These are phyloP conservation scores for Gibbula magus DNA, from an alignment of 2,888 invertebrate genomes.

Conservation along the genomic window DNA sequence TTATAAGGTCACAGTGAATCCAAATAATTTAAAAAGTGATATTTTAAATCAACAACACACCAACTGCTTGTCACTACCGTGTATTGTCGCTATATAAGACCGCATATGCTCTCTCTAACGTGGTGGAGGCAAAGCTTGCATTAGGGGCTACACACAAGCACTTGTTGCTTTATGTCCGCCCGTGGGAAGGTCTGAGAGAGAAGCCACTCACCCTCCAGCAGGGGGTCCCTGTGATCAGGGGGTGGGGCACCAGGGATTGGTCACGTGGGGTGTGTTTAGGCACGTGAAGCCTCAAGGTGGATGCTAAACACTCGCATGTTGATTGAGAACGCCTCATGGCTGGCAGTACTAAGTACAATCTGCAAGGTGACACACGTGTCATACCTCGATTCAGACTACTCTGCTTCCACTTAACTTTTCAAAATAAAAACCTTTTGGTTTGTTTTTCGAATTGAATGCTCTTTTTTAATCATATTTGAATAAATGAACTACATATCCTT, in stretches of 20 bases:
- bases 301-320: conserved; percentile 47
- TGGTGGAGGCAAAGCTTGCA: conserved; percentile 63
- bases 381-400: conserved; percentile 66
- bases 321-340: conserved; percentile 57
- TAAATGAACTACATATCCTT: too few species aligned
- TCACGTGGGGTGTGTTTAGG: conserved; percentile 33
- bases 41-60: too few species aligned
- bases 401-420: conserved; percentile 45
- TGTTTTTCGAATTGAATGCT: too few species aligned
- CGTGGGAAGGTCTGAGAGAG: too few species aligned
- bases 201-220: too few species aligned
- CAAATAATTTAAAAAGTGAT: too few species aligned
- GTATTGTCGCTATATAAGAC: background rate
- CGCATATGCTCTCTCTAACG: background rate
- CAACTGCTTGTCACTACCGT: too few species aligned
- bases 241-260: conserved; percentile 60
- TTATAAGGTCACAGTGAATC: too few species aligned
- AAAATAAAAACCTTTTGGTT: too few species aligned
- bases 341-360: conserved; percentile 53
- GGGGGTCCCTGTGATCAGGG: conserved; percentile 51
- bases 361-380: conserved; percentile 50
- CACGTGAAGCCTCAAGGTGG: conserved; percentile 46
- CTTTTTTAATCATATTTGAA: too few species aligned
- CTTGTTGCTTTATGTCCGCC: conserved; percentile 39
- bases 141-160: conserved; percentile 61